phyloP scores from a whole-genome alignment of 2,113 vertebrate species.

The Hyperopisus bebe region DNA sequence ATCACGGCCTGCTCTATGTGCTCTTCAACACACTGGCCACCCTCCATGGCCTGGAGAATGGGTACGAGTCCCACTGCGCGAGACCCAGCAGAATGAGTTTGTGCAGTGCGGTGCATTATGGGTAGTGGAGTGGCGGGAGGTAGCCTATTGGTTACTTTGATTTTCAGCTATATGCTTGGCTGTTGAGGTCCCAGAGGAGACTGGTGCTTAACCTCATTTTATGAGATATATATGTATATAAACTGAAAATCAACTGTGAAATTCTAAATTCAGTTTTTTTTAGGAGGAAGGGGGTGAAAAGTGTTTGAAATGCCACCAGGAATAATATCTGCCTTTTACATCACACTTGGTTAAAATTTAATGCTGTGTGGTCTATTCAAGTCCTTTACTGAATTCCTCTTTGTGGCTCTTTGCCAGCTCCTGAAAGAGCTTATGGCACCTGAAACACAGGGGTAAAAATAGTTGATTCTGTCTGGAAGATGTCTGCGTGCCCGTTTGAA shows the following conservation, averaged over 20 bases:
- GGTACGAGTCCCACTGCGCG: conserved; percentile 58
- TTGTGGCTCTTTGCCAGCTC: not conserved
- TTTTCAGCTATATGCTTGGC: not conserved
- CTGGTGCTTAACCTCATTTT: not conserved
- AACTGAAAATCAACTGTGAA: not conserved
- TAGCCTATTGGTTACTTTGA: not conserved
- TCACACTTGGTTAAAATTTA: not conserved
- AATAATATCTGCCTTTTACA: not conserved
- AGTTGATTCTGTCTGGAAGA: not conserved
- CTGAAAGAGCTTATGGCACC: not conserved
- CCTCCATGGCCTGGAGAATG: conserved; percentile 85
- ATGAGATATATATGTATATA: not conserved
- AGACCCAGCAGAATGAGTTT: not conserved
- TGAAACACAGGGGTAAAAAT: not conserved
- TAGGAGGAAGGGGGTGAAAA: not conserved
- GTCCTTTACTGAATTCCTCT: not conserved
- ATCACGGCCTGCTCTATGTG: conserved; percentile 91
- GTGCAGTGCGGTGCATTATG: not conserved
- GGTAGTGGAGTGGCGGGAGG: not conserved
- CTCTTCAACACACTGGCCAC: conserved; percentile 89
- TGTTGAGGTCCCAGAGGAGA: not conserved
- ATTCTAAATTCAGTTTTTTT: not conserved
- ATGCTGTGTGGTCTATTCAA: not conserved
- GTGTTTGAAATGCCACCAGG: not conserved
- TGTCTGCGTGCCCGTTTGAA: not conserved